phyloP scores from a whole-genome alignment of 2,797 vertebrate genomes.

The Peromyscus eremicus region DNA sequence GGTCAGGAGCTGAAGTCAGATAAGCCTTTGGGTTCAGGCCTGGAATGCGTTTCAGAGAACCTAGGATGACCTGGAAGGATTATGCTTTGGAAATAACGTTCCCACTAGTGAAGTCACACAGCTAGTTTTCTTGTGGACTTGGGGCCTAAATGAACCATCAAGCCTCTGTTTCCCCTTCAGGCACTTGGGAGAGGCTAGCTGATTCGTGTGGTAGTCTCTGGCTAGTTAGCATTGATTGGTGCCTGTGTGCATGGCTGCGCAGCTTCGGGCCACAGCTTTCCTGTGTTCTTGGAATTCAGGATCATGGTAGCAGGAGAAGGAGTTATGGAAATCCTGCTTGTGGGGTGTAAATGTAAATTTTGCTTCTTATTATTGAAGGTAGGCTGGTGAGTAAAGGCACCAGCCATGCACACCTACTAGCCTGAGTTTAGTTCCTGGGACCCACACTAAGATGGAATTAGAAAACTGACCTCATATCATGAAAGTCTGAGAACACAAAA shows the following conservation, averaged over 20 bases:
- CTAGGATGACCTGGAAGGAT: slow-evolving; percentile 23
- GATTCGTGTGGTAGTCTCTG: background rate
- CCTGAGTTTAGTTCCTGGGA: background rate
- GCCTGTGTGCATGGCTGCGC: background rate
- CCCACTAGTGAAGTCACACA: background rate
- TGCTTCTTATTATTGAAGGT: background rate
- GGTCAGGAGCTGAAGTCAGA: slow-evolving; percentile 66
- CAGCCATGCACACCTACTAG: background rate
- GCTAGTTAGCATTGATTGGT: background rate
- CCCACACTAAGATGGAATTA: background rate
- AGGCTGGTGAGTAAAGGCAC: background rate
- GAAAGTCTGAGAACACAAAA: background rate
- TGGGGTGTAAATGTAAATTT: background rate
- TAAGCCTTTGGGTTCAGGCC: background rate
- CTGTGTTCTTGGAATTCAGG: background rate
- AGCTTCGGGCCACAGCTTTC: background rate
- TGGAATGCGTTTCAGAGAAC: background rate
- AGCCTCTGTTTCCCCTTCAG: background rate
- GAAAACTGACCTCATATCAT: background rate
- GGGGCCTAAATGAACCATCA: slow-evolving; percentile 25
- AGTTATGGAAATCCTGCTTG: background rate
- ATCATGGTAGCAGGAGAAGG: background rate
- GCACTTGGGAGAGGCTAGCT: background rate
- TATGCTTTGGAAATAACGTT: slow-evolving; percentile 53
- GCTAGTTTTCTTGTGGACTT: slow-evolving; percentile 20